Evolutionary conservation across 2,888 invertebrate genomes (phyloP), one percentile per base, ranked within the genome.

Genomic region (Kryphioiulus occultus): DNA sequence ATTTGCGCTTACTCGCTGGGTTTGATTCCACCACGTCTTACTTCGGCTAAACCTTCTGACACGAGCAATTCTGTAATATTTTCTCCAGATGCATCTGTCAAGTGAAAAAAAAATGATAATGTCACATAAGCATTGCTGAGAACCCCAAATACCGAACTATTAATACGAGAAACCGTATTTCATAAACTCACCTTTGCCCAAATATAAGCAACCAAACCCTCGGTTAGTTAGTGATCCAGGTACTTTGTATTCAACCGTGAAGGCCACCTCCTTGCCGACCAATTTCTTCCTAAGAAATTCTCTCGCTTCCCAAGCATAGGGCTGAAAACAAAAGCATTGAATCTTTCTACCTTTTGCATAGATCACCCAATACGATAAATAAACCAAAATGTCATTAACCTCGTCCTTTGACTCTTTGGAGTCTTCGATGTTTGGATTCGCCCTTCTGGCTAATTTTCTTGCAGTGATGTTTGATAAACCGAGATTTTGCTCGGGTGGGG

Each of bases 251-350:
- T 98, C 98, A 85, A 93, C 91, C 59, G 95, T 95, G 91, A 98
- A 98, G 22, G 94, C 94, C 0, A 99, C 96, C 90, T 97, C 96
- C 92, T 97, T 96, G 1, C 98, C 98, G 90, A 99, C 95, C 53
- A 99, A 92, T 92, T 97, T 97, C 91, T 97, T 97, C 59, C 99
- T 94, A 86, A 99, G 93, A 91, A 95, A 99, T 93, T 99, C 99
- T 88, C 99, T 95, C 0, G 99, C 97, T 91, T 99, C 99, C 98
- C 99, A 99, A 0, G 98, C 99, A 93, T 94, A 99, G 0, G 99
- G 97, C 92, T 99, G 90, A 83, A 87, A 39, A 39, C 35, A 82
- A 35, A 35, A 39, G 39, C 39, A 22, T 85, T 44, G 30, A 5
- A 82, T 5, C 82, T 7, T 30, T 12, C 15, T 5, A 26, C 9